A percentile compares a stretch with the other conserved stretches of the same genome.
phyloP scores from a whole-genome alignment of 2,888 invertebrate genomes.

The Sinotaia quadrata region DNA sequence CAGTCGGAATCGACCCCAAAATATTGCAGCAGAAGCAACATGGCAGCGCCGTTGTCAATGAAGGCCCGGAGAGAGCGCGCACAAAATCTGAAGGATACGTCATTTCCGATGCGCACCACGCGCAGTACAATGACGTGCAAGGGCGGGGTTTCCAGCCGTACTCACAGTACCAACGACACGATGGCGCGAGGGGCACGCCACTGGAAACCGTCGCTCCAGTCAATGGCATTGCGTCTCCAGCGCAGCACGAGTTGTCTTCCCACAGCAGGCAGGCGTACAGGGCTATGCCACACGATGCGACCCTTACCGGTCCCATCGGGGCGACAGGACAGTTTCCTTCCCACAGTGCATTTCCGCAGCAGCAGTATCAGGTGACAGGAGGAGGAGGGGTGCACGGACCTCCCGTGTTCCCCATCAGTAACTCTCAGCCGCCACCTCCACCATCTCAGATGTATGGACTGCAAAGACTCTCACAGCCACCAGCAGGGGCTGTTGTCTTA shows the following conservation, averaged over 20 bases:
- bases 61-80: not conserved
- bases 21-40: constrained; percentile 10
- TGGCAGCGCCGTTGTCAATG: not conserved
- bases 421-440: not conserved
- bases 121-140: not conserved
- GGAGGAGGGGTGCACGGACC: not conserved
- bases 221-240: not conserved
- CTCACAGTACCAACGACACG: not conserved
- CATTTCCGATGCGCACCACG: not conserved
- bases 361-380: not conserved
- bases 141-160: constrained; percentile 13
- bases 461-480: not conserved
- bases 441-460: constrained; percentile 7
- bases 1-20: constrained; percentile 31
- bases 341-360: not conserved
- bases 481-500: not conserved
- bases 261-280: not conserved
- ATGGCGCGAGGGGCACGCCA: not conserved
- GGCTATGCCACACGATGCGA: not conserved
- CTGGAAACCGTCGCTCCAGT: not conserved
- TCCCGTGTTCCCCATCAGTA: not conserved
- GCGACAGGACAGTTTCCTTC: not conserved
- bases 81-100: not conserved
- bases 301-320: not conserved
- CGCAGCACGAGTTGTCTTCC: not conserved